Conservation (phyloP, 2,113 vertebrate genomes). For the Hippocampus zosterae region DNA sequence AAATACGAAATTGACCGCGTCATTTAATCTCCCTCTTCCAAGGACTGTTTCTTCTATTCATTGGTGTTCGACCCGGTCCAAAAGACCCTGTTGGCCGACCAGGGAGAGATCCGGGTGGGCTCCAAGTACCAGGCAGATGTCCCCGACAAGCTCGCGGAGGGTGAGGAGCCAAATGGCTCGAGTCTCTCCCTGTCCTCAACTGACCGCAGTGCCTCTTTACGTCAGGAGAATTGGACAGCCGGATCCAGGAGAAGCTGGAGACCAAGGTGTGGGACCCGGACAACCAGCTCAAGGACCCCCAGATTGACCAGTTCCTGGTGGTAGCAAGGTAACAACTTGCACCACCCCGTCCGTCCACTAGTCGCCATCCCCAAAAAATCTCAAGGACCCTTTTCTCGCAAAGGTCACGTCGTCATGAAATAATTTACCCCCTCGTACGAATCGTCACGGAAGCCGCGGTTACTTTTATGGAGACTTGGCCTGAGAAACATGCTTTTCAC, state of each 20-base stretch:
- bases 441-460: too few relatives aligned
- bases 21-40: slow-evolving; percentile 7
- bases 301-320: slow-evolving; percentile 94
- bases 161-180: slow-evolving; percentile 52
- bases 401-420: too few relatives aligned
- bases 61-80: slow-evolving; percentile 92
- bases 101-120: slow-evolving; percentile 90
- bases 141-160: slow-evolving; percentile 84
- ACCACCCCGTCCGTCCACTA: too few relatives aligned
- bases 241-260: slow-evolving; percentile 89
- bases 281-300: slow-evolving; percentile 88
- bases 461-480: too few relatives aligned
- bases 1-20: too few relatives aligned
- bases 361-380: too few relatives aligned
- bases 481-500: neutral
- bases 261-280: slow-evolving; percentile 91
- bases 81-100: slow-evolving; percentile 89
- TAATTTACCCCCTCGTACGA: neutral
- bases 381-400: too few relatives aligned
- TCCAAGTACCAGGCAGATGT: slow-evolving; percentile 93
- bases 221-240: slow-evolving; percentile 78
- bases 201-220: neutral
- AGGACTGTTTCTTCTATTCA: slow-evolving; percentile 96
- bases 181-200: neutral
- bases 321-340: slow-evolving; percentile 80